Conservation (phyloP, 2,113 vertebrate species). For the Cyprinus carpio region DNA sequence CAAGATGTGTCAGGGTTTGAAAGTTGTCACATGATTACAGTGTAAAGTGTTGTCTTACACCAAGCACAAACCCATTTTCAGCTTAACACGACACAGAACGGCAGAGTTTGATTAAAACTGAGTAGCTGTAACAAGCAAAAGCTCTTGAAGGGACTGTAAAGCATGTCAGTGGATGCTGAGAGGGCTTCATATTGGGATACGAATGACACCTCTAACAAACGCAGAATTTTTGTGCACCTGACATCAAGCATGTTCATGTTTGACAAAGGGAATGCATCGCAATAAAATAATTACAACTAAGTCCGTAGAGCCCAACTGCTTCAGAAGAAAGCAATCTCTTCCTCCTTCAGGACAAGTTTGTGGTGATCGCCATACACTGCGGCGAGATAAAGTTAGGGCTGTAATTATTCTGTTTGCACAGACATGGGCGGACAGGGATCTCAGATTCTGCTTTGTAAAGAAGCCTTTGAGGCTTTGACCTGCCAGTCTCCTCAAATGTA, state of each 20-base stretch:
- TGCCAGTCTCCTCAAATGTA: constrained; percentile 5
- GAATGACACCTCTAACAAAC: background rate
- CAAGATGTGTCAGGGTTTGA: background rate
- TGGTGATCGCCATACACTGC: constrained; percentile 33
- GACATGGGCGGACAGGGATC: constrained; percentile 60
- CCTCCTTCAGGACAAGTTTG: constrained; percentile 36
- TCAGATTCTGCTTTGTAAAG: constrained; percentile 60
- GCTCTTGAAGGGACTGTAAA: constrained; percentile 22
- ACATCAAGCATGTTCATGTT: background rate
- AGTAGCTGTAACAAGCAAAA: constrained; percentile 1
- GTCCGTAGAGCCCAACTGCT: background rate
- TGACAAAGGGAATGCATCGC: constrained; percentile 29
- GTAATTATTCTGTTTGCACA: constrained; percentile 64
- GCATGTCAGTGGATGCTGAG: constrained; percentile 9
- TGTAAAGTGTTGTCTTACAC: constrained; percentile 16
- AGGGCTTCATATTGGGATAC: background rate
- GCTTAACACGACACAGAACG: background rate
- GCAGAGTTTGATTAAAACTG: constrained; percentile 25
- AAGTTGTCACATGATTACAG: constrained; percentile 15
- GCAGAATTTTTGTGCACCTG: background rate
- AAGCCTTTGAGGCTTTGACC: constrained; percentile 46
- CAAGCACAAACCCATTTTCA: constrained; percentile 2
- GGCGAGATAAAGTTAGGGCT: constrained; percentile 39
- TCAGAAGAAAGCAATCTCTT: constrained; percentile 3
- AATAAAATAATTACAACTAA: constrained; percentile 29